A percentile compares a stretch with the other conserved stretches of the same genome.
These are phyloP conservation scores for Galerucella pusilla DNA, from an alignment of 2,888 invertebrate species.

Conservation along the genomic window DNA sequence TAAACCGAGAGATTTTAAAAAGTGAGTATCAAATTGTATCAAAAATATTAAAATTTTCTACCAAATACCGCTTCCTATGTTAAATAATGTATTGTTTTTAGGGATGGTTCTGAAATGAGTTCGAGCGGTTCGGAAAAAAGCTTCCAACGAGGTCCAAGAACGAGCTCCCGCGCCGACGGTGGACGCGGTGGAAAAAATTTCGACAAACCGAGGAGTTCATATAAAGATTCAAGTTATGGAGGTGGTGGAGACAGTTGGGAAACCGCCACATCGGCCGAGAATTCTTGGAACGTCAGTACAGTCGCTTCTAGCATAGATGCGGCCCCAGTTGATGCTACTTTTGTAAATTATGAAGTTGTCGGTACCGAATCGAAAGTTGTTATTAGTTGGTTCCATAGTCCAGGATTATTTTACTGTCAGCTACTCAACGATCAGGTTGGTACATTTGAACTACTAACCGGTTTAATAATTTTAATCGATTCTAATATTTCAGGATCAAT, in stretches of 20 bases:
- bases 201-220: constrained; percentile 41
- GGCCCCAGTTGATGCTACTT: constrained; percentile 53
- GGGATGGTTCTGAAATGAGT: constrained; percentile 58
- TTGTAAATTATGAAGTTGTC: constrained; percentile 57
- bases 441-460: background rate
- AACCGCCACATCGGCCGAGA: constrained; percentile 32
- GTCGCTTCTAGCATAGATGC: constrained; percentile 50
- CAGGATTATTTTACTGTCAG: constrained; percentile 74
- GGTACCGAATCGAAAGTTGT: constrained; percentile 69
- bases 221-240: constrained; percentile 12
- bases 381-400: constrained; percentile 82
- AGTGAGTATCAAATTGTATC: constrained; percentile 44
- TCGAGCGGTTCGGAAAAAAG: constrained; percentile 59
- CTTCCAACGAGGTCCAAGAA: constrained; percentile 52
- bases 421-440: constrained; percentile 54
- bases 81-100: constrained; percentile 25
- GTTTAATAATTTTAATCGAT: constrained; percentile 7
- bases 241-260: constrained; percentile 27
- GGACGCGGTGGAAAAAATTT: constrained; percentile 27
- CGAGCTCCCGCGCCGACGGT: constrained; percentile 51
- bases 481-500: constrained; percentile 64
- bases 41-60: background rate
- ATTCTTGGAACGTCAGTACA: constrained; percentile 53
- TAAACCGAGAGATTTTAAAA: constrained; percentile 49
- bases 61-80: background rate